Percentiles rank a stretch among this genome's conserved stretches.
Evolutionary conservation across 2,113 vertebrate species (phyloP).

Genomic region (Arothron firmamentum): DNA sequence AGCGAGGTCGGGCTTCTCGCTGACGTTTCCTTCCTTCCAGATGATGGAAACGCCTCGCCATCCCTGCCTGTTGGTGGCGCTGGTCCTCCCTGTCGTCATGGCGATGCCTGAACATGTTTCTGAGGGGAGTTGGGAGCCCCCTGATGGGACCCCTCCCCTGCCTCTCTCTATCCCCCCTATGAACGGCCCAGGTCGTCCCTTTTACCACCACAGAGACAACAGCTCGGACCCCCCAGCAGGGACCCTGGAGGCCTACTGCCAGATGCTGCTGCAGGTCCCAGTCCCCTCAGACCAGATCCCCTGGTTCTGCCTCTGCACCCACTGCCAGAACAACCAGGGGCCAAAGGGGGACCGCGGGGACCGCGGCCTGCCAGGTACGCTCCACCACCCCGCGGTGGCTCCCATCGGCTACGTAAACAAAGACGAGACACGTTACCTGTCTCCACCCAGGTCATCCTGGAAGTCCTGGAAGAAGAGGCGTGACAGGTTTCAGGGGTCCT

Average conservation of each 20-base stretch:
- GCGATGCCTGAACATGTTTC: slow-evolving; percentile 8
- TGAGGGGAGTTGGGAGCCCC: background rate
- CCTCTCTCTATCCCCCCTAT: background rate
- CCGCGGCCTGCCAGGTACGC: slow-evolving; percentile 60
- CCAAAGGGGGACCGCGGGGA: slow-evolving; percentile 64
- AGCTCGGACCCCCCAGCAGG: background rate
- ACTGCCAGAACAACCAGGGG: slow-evolving; percentile 48
- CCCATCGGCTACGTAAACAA: too few relatives aligned
- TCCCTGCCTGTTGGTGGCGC: slow-evolving; percentile 20
- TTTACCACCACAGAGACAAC: background rate
- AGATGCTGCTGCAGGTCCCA: slow-evolving; percentile 36
- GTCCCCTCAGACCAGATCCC: slow-evolving; percentile 48
- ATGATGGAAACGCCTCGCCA: background rate
- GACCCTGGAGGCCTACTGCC: slow-evolving; percentile 39
- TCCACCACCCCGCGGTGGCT: background rate
- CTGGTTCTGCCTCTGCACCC: slow-evolving; percentile 66
- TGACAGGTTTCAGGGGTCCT: slow-evolving; percentile 49
- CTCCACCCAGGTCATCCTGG: slow-evolving; percentile 58
- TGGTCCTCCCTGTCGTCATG: slow-evolving; percentile 12
- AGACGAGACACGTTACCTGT: background rate
- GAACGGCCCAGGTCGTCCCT: background rate
- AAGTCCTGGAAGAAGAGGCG: slow-evolving; percentile 52
- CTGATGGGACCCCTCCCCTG: background rate
- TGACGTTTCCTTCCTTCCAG: background rate
- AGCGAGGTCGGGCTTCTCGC: too few relatives aligned